Percentiles rank a stretch among this genome's conserved stretches.
Conservation (phyloP, 1,140 invertebrate species). For the Homalodisca vitripennis region DNA sequence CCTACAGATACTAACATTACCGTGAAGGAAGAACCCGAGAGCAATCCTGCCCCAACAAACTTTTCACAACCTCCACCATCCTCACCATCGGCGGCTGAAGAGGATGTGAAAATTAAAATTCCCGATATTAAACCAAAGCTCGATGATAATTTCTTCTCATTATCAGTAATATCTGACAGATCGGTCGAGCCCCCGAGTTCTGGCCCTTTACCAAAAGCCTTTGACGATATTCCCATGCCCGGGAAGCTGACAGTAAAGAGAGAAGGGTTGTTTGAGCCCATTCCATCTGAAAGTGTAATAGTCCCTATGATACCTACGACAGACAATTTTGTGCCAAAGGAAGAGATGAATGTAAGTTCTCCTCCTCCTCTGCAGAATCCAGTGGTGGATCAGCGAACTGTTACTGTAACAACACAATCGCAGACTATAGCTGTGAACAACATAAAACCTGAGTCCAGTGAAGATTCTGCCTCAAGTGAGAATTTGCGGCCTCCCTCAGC, state of each 20-base stretch:
- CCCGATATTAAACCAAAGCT: constrained; percentile 37
- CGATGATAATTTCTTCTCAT: constrained; percentile 34
- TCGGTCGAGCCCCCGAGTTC: constrained; percentile 18
- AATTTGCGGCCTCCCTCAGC: constrained; percentile 4
- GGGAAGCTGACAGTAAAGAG: constrained; percentile 39
- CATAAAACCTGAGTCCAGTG: constrained; percentile 13
- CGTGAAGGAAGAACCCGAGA: constrained; percentile 10
- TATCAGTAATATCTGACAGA: constrained; percentile 27
- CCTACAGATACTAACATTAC: background rate
- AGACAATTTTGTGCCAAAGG: constrained; percentile 38
- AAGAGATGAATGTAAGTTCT: constrained; percentile 28
- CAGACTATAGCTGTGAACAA: background rate
- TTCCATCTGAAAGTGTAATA: constrained; percentile 34
- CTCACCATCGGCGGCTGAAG: constrained; percentile 15
- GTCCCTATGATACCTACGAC: constrained; percentile 35
- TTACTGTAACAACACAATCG: constrained; percentile 18
- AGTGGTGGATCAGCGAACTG: background rate
- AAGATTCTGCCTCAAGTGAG: constrained; percentile 22
- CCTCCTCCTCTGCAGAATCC: background rate
- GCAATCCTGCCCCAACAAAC: background rate
- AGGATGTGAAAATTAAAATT: constrained; percentile 31
- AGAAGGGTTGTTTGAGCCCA: constrained; percentile 39
- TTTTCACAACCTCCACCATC: constrained; percentile 24
- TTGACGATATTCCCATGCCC: constrained; percentile 38
- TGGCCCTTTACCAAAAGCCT: constrained; percentile 34